phyloP scores from a whole-genome alignment of 1,140 invertebrate genomes.

The Drosophila kurseongensis region DNA sequence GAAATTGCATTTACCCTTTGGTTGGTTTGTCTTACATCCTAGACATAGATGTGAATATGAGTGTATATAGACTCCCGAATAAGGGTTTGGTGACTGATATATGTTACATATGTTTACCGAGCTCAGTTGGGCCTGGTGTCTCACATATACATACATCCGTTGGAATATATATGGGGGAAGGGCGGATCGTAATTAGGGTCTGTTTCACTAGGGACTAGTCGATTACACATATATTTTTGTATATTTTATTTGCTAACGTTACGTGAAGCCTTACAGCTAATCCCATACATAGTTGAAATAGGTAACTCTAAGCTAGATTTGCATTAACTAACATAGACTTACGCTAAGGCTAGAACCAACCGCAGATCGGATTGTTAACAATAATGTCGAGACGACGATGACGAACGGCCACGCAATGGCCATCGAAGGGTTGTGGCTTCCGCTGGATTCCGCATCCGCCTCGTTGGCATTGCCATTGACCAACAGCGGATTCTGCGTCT shows the following conservation, averaged over 20 bases:
- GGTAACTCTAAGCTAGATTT: constrained; percentile 46
- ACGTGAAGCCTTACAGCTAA: constrained; percentile 46
- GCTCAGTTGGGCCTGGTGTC: constrained; percentile 37
- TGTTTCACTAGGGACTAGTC: constrained; percentile 52
- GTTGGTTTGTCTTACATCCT: constrained; percentile 34
- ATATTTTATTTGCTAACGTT: constrained; percentile 24
- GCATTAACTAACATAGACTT: constrained; percentile 58
- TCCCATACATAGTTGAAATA: constrained; percentile 12
- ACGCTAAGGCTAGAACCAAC: constrained; percentile 41
- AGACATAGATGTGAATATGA: constrained; percentile 40
- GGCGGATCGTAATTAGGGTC: constrained; percentile 75
- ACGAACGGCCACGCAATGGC: constrained; percentile 55
- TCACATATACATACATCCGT: constrained; percentile 17
- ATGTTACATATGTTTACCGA: constrained; percentile 41
- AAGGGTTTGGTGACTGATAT: constrained; percentile 29
- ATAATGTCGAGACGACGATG: constrained; percentile 26
- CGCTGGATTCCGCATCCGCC: constrained; percentile 48
- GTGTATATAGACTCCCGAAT: constrained; percentile 20
- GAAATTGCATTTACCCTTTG: constrained; percentile 61
- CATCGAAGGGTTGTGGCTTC: constrained; percentile 36
- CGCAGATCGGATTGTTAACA: constrained; percentile 41
- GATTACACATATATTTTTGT: constrained; percentile 37
- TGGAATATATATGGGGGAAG: constrained; percentile 38
- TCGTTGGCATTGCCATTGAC: constrained; percentile 68
- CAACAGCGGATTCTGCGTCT: constrained; percentile 80